Base-by-base conservation (phyloP, 2,113 vertebrate genomes). In the Osmerus mordax region DNA sequence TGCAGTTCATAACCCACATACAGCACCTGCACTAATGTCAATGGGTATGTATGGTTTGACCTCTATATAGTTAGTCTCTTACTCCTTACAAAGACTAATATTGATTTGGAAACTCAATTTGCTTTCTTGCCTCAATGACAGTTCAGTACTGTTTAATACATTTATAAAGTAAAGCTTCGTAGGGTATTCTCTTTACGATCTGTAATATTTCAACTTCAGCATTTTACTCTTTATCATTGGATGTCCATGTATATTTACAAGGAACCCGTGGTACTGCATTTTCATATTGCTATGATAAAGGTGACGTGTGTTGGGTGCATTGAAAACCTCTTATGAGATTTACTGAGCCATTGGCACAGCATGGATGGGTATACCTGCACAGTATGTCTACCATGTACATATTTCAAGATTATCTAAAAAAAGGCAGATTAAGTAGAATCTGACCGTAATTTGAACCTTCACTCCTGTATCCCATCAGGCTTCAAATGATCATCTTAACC, bases 1-100 rank as follows among this genome's bases (percentile, higher is more conserved):
- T 70, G 61, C 56, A 71, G 78, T 73, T 80, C 77, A n/a, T 59
- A 41, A 81, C 76, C 69, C 59, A 66, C 69, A 51, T 77, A 84
- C 76, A 71, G 86, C 81, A 80, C 75, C 36, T 79, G 70, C 58
- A 61, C 71, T 78, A 56, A 83, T 76, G 78, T 86, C 80, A 82
- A 73, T 5, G 70, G 78, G 83, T 74, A 79, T 79, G 61, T 81
- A 80, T 47, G 9, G 8, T 47, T 47, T 47, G 41, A 47, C 6
- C 41, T 47, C 41, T 47, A 2, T 47, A 47, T 47, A 47, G 5
- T 36, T 36, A 6, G 41, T 47, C 41, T 47, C 9, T 9, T 12
- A 47, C 9, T 9, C 41, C 41, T 47, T 2, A 47, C 41, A 11
- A 47, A 47, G 9, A 47, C 41, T 23, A 47, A 11, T 47, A 56